Base-by-base conservation (phyloP, 2,888 invertebrate genomes). In the Hypomecis punctinalis region DNA sequence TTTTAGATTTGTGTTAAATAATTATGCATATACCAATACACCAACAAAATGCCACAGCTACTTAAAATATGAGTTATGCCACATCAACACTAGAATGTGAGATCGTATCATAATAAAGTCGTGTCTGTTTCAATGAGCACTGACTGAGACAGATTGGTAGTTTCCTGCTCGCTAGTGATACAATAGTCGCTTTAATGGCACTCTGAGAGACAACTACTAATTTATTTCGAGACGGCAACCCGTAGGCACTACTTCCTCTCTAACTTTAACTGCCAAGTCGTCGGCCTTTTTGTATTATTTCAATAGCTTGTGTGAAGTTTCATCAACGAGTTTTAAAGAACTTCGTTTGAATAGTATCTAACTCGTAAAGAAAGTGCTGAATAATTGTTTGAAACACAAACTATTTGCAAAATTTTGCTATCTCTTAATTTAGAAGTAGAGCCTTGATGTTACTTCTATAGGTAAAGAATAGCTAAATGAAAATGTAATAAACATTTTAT, bases 161-260 rank as follows among this genome's bases (percentile, higher is more conserved):
- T 85, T 85, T 90, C 89, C 88, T 88, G 85, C 74, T 82, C 74
- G 80, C 80, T 80, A 86, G 84, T 83, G 85, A 83, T 83, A 86
- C 85, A 84, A 86, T 23, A 23, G 23, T 23, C 23, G 23, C 23
- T 72, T 75, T 85, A 87, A 86, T 83, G 80, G 83, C 78, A 79
- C 73, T 76, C 74, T 76, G 70, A 72, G 78, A 80, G 84, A 85
- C 85, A 84, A 84, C 81, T 81, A 83, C 81, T 85, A 84, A 87
- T 86, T 87, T 88, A 83, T 86, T 79, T 81, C 74, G 74, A 83
- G 81, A 81, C 81, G 78, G 78, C 71, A 73, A 71, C 65, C 75
- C 76, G 73, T 69, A 72, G 74, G 70, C 74, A 72, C 75, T 72
- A 76, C 76, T 79, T 79, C 79, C 79, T 74, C 68, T 61, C 58